Percentiles rank a stretch among this genome's conserved stretches.
These are phyloP conservation scores for Sabatieria punctata DNA, from an alignment of 2,888 invertebrate species.

Conservation along the genomic window DNA sequence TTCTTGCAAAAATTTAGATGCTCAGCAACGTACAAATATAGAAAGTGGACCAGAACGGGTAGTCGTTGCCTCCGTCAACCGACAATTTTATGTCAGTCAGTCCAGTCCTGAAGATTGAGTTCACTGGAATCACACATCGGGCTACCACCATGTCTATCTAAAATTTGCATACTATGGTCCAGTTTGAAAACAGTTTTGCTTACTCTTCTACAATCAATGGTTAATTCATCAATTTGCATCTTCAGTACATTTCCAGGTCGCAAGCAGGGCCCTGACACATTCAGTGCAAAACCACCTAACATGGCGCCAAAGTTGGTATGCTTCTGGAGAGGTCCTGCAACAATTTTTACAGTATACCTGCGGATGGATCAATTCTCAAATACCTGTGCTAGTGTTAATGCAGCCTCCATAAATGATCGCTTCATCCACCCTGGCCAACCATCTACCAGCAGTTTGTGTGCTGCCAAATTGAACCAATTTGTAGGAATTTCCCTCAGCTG, in stretches of 20 bases:
- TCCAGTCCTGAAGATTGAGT: slow-evolving; percentile 16
- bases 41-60: slow-evolving; percentile 19
- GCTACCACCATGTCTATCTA: slow-evolving; percentile 20
- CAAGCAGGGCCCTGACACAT: slow-evolving; percentile 8
- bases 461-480: slow-evolving; percentile 10
- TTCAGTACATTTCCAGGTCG: slow-evolving; percentile 3
- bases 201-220: slow-evolving; percentile 4
- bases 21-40: slow-evolving; percentile 14
- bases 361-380: no score
- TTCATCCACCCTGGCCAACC: slow-evolving; percentile 81
- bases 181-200: background rate
- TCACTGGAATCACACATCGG: slow-evolving; percentile 19
- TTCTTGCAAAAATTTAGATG: background rate
- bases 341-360: no score
- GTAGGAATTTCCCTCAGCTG: slow-evolving; percentile 20
- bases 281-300: slow-evolving; percentile 5
- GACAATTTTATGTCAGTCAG: slow-evolving; percentile 15
- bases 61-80: slow-evolving; percentile 19
- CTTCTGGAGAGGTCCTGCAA: no score
- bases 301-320: background rate
- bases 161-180: slow-evolving; percentile 7
- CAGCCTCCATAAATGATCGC: slow-evolving; percentile 77
- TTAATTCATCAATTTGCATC: slow-evolving; percentile 6
- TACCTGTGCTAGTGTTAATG: slow-evolving; percentile 29
- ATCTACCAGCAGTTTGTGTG: slow-evolving; percentile 43